Evolutionary conservation across 2,113 vertebrate species (phyloP).

Genomic region (Pogona vitticeps): DNA sequence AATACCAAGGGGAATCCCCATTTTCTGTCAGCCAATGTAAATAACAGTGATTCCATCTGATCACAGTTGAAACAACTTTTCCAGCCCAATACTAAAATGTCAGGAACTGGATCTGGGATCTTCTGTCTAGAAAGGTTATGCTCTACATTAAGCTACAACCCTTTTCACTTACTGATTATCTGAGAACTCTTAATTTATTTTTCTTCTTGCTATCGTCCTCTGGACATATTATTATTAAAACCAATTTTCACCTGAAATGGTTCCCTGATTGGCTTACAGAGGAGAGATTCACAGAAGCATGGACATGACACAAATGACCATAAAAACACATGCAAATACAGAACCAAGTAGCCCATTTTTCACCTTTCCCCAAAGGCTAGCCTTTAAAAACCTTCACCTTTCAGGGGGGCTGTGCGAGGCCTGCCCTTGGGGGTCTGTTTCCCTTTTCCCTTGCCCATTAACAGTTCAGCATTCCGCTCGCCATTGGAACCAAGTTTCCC

Average conservation of each 20-base stretch:
- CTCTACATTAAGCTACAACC: background rate
- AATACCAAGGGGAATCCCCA: too few species aligned
- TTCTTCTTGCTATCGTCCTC: too few species aligned
- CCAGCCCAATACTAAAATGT: background rate
- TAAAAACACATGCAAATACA: slow-evolving; percentile 31
- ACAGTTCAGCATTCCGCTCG: slow-evolving; percentile 77
- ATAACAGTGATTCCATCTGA: too few species aligned
- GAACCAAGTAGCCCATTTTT: slow-evolving; percentile 37
- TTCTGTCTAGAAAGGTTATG: background rate
- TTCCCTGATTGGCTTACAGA: background rate
- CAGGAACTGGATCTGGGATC: background rate
- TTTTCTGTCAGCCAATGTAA: too few species aligned
- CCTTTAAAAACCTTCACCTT: slow-evolving; percentile 81
- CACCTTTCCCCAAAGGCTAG: slow-evolving; percentile 18
- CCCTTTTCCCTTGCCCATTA: slow-evolving; percentile 86
- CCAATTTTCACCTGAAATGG: background rate
- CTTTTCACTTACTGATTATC: background rate
- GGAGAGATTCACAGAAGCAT: background rate
- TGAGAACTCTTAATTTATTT: background rate
- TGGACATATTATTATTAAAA: background rate
- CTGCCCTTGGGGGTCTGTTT: slow-evolving; percentile 87
- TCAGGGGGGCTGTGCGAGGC: slow-evolving; percentile 92
- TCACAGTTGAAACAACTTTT: background rate
- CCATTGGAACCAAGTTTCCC: slow-evolving; percentile 78
- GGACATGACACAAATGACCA: background rate